Percentiles rank a stretch among this genome's conserved stretches.
Conservation (phyloP, 2,113 vertebrate species). For the Ivindomyrus marchei region DNA sequence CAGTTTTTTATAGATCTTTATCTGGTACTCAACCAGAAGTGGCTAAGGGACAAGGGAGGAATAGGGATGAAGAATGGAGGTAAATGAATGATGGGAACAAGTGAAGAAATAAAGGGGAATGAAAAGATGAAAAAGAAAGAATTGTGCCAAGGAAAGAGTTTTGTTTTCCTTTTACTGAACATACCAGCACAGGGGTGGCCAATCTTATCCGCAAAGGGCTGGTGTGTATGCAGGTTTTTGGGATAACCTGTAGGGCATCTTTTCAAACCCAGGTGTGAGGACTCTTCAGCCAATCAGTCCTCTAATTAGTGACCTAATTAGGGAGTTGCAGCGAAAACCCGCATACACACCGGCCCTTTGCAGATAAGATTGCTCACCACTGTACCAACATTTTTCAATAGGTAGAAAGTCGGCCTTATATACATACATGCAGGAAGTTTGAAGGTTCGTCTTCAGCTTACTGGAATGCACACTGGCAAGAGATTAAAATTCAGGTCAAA, state of each 20-base stretch:
- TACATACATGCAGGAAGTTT: neutral
- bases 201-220: no score
- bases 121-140: neutral
- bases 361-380: no score
- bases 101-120: neutral
- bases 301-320: no score
- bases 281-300: no score
- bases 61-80: neutral
- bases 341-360: no score
- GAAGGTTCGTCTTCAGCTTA: neutral
- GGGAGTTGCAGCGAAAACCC: no score
- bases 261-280: no score
- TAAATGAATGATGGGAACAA: neutral
- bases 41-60: neutral
- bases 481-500: neutral
- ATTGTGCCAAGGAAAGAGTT: neutral
- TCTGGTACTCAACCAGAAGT: neutral
- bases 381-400: constrained; percentile 12
- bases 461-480: neutral
- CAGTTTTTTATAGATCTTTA: neutral
- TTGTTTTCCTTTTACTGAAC: neutral
- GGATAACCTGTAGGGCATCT: no score
- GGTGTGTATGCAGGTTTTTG: no score
- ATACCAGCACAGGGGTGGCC: constrained; percentile 6
- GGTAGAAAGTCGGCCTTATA: neutral